Base-by-base conservation (phyloP, 2,797 vertebrate species). In the Gymnothorax reevesii region DNA sequence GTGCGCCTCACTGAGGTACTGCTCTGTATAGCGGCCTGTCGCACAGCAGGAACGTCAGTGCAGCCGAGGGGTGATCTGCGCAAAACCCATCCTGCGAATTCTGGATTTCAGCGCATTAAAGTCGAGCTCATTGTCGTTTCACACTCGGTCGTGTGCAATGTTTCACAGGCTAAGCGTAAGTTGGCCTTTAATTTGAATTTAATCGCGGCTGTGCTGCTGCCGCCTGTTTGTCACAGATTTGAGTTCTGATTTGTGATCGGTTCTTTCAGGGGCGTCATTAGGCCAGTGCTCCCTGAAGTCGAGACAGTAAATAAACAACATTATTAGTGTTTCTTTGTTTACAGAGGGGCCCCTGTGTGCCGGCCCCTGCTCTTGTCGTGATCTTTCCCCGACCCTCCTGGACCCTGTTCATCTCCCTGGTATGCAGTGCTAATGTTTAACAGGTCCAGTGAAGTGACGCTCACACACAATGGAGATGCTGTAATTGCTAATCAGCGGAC, bases 401-500 rank as follows among this genome's bases (percentile, higher is more conserved):
- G 94, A 94, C 93, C 94, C 94, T 94, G 95, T 96, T 96, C 95
- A 94, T 94, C 93, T 90, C 92, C 88, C 86, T 83, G 90, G 94
- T 93, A 91, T 91, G 87, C 80, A 90, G 89, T 42, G 94, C 94
- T 96, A 95, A 96, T 94, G 95, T 92, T 92, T 94, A 88, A 89
- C 93, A 93, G 94, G 93, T 94, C 93, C 93, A 92, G 91, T 89
- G 93, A 92, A 94, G 94, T 95, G 96, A 95, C 95, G 33, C 33
- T 42, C 33, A 95, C 92, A 91, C 91, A 92, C 93, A 88, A 91
- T 92, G 91, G 91, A 91, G 27, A 89, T 64, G 77, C 91, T 90
- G 88, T 95, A 95, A 95, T 96, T 95, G 94, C 95, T 96, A 96
- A 96, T 96, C 95, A 96, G 93, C 17, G 88, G 95, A 94, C 93